A percentile compares a stretch with the other conserved stretches of the same genome.
phyloP scores from a whole-genome alignment of 2,797 vertebrate species.

The Pipistrellus kuhlii region DNA sequence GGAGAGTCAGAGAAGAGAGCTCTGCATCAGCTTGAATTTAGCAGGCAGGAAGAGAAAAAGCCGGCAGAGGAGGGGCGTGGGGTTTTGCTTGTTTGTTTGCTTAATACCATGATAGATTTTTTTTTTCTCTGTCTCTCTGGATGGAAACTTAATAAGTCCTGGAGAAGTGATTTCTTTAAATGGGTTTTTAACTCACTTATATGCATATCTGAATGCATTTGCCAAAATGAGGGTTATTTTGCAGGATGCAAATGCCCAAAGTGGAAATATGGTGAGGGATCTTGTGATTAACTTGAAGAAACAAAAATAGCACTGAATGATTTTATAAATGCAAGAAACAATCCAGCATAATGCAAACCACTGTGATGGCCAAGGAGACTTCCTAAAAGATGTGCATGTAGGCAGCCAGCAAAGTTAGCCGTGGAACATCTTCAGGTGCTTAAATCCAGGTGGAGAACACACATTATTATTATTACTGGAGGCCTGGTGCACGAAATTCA shows the following conservation, averaged over 20 bases:
- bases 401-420: background rate
- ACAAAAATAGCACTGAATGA: background rate
- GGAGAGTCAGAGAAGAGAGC: background rate
- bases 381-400: background rate
- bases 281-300: background rate
- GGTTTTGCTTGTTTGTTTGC: background rate
- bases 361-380: background rate
- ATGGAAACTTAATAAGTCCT: background rate
- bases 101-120: background rate
- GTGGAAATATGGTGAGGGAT: background rate
- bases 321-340: background rate
- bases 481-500: too few relatives aligned
- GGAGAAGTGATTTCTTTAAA: constrained; percentile 8
- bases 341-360: background rate
- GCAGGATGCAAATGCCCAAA: background rate
- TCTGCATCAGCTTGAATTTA: background rate
- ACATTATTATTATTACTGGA: too few relatives aligned
- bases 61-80: background rate
- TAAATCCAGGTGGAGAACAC: background rate
- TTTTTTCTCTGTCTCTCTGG: constrained; percentile 26
- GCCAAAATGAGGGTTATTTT: background rate
- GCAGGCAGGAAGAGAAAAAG: background rate
- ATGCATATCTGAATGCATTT: background rate
- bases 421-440: background rate
- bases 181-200: background rate